phyloP scores from a whole-genome alignment of 2,113 vertebrate species.

The Rhipidura dahli region DNA sequence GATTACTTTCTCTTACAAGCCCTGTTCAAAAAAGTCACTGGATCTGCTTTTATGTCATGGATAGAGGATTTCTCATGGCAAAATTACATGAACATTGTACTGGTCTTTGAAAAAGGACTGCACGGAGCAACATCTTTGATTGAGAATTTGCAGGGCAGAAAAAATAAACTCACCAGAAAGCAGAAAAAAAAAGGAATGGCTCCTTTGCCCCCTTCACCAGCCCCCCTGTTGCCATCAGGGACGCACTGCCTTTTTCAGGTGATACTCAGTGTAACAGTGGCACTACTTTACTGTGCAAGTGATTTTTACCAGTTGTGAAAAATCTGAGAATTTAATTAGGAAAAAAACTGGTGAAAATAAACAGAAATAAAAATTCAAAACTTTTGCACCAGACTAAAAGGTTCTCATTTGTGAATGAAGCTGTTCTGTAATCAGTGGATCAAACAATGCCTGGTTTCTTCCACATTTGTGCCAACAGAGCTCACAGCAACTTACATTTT shows the following conservation, averaged over 20 bases:
- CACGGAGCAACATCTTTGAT: neutral
- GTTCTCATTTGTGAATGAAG: neutral
- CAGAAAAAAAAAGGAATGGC: neutral
- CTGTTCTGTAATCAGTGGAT: neutral
- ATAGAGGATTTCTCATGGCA: neutral
- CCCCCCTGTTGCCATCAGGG: neutral
- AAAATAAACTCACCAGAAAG: neutral
- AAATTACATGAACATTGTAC: neutral
- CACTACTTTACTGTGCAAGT: neutral
- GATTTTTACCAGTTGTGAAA: neutral
- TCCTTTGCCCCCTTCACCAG: neutral
- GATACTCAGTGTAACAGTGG: neutral
- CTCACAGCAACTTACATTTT: neutral
- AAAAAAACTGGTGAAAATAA: neutral
- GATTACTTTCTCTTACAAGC: neutral
- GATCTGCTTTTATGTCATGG: neutral
- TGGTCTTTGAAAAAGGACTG: neutral
- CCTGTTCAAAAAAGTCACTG: neutral
- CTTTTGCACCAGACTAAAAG: neutral
- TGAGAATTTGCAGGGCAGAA: neutral
- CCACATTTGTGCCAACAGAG: neutral
- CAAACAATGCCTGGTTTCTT: neutral
- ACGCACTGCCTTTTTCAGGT: neutral
- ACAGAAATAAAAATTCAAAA: neutral
- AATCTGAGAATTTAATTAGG: neutral